A percentile compares a stretch with the other conserved stretches of the same genome.
Evolutionary conservation across 2,888 invertebrate species (phyloP).

Genomic region (Orthosia gothica): DNA sequence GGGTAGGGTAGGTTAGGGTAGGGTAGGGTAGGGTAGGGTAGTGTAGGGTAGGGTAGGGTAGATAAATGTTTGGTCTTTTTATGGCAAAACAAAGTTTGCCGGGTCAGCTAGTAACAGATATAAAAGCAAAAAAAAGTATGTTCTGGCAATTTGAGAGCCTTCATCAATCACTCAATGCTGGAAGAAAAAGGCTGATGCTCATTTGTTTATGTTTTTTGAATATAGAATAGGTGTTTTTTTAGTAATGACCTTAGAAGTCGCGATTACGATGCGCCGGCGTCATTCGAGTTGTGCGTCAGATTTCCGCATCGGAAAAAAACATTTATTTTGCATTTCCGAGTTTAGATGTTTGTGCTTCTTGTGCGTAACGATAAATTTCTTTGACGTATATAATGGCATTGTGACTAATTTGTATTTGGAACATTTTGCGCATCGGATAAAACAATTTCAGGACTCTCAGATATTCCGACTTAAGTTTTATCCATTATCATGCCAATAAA

Average conservation of each 20-base stretch:
- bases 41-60: too few species aligned
- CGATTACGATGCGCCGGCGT: slow-evolving; percentile 13
- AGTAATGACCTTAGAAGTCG: slow-evolving; percentile 26
- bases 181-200: background rate
- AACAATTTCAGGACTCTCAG: slow-evolving; percentile 6
- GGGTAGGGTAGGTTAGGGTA: too few species aligned
- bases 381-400: background rate
- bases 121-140: too few species aligned
- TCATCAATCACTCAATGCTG: too few species aligned
- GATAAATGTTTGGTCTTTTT: too few species aligned
- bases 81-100: too few species aligned
- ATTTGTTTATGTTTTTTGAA: slow-evolving; percentile 15
- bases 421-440: slow-evolving; percentile 3
- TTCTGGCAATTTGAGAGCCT: too few species aligned
- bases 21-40: too few species aligned
- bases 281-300: slow-evolving; percentile 10
- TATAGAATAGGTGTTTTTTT: slow-evolving; percentile 1
- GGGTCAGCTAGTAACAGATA: too few species aligned
- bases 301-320: slow-evolving; percentile 31
- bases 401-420: slow-evolving; percentile 10
- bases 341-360: background rate
- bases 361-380: slow-evolving; percentile 15
- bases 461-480: background rate
- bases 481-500: background rate
- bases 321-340: slow-evolving; percentile 17